Percentiles rank a stretch among this genome's conserved stretches.
Evolutionary conservation across 2,888 invertebrate genomes (phyloP).

Genomic region (Allophyes oxyacanthae): DNA sequence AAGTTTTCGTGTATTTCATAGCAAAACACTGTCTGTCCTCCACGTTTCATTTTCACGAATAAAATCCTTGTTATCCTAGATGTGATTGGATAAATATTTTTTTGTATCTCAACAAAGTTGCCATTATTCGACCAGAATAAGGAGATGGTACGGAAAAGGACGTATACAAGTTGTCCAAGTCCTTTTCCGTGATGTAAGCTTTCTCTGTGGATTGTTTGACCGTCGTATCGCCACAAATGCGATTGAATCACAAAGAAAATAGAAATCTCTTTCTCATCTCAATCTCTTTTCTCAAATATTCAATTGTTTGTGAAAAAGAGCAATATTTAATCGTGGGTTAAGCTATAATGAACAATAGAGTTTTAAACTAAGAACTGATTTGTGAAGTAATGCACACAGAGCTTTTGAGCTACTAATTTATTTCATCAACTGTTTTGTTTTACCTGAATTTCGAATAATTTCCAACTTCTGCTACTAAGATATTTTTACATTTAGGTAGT

Average conservation of each 20-base stretch:
- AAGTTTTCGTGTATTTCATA: slow-evolving; percentile 26
- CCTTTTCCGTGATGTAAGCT: slow-evolving; percentile 49
- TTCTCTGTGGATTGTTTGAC: slow-evolving; percentile 45
- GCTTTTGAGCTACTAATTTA: slow-evolving; percentile 3
- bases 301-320: slow-evolving; percentile 23
- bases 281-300: slow-evolving; percentile 29
- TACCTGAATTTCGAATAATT: too few species aligned
- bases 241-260: slow-evolving; percentile 39
- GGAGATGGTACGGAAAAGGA: slow-evolving; percentile 40
- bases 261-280: slow-evolving; percentile 22
- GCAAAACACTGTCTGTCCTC: slow-evolving; percentile 10
- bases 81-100: slow-evolving; percentile 47
- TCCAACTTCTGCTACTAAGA: too few species aligned
- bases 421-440: background rate
- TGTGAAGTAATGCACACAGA: slow-evolving; percentile 4
- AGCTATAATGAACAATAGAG: slow-evolving; percentile 2
- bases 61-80: slow-evolving; percentile 22
- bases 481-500: background rate
- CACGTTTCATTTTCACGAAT: slow-evolving; percentile 15
- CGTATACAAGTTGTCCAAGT: slow-evolving; percentile 39
- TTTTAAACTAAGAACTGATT: slow-evolving; percentile 4
- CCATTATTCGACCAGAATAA: slow-evolving; percentile 41
- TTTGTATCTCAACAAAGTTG: slow-evolving; percentile 30
- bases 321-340: slow-evolving; percentile 12
- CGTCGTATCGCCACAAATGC: slow-evolving; percentile 31